These are phyloP conservation scores for Pycnonotus jocosus DNA, from an alignment of 2,113 vertebrate species.

Conservation along the genomic window DNA sequence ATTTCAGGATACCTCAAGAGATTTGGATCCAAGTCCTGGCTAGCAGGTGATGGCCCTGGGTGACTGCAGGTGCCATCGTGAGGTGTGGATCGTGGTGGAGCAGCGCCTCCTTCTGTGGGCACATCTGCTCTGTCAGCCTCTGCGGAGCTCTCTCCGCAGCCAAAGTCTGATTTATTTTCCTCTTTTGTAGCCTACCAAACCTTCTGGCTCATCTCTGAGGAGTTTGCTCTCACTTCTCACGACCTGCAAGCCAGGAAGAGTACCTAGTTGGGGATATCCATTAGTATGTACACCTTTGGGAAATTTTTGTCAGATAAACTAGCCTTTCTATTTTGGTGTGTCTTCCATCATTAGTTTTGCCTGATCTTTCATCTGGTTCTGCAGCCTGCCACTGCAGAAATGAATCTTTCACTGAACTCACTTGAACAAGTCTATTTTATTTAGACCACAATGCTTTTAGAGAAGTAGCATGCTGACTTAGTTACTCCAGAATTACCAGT, in stretches of 20 bases:
- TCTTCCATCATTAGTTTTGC: not conserved
- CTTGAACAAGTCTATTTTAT: not conserved
- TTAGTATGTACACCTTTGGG: not conserved
- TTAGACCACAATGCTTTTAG: not conserved
- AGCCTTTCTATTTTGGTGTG: not conserved
- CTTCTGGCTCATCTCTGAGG: not conserved
- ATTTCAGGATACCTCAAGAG: not conserved
- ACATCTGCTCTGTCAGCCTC: not conserved
- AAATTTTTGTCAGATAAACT: not conserved
- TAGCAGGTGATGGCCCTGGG: accelerated
- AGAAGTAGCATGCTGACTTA: not conserved
- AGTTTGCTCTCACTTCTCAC: accelerated
- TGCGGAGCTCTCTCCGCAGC: accelerated
- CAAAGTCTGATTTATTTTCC: not conserved
- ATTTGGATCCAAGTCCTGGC: too few relatives aligned
- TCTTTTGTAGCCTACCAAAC: accelerated
- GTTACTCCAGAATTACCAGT: not conserved
- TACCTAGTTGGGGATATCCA: not conserved
- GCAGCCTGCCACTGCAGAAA: not conserved
- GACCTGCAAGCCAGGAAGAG: not conserved
- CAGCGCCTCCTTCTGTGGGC: conserved; percentile 52
- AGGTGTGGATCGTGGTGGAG: not conserved
- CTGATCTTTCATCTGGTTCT: not conserved
- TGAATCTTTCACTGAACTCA: accelerated
- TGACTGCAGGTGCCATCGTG: accelerated